phyloP scores from a whole-genome alignment of 1,140 invertebrate species.

The Calliopsis andreniformis region DNA sequence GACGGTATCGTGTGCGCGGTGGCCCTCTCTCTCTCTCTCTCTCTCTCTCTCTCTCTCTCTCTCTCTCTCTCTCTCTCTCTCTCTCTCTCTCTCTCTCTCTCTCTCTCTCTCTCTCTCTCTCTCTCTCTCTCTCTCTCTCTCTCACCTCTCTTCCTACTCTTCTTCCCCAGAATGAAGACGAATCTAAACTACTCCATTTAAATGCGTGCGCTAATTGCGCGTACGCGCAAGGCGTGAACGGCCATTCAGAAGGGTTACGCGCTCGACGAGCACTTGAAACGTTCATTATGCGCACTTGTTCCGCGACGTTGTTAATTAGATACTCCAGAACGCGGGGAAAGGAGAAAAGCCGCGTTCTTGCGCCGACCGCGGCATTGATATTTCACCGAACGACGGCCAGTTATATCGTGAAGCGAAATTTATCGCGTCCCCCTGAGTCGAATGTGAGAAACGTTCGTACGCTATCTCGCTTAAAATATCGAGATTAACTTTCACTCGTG shows the following conservation, averaged over 20 bases:
- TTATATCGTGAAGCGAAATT: constrained; percentile 29
- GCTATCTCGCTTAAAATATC: background rate
- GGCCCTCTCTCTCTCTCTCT: too few species aligned
- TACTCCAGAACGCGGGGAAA: background rate
- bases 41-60: too few species aligned
- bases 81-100: too few species aligned
- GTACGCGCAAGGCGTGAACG: constrained; percentile 54
- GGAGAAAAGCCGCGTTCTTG: constrained; percentile 15
- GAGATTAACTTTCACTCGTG: background rate
- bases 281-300: constrained; percentile 65
- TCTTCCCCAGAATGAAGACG: constrained; percentile 49
- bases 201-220: constrained; percentile 62
- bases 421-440: background rate
- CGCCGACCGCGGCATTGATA: background rate
- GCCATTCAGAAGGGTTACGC: constrained; percentile 61
- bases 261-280: constrained; percentile 51
- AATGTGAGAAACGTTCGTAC: too few species aligned
- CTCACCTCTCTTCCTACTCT: too few species aligned
- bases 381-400: constrained; percentile 8
- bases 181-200: constrained; percentile 61
- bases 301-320: constrained; percentile 63
- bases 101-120: too few species aligned
- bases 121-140: too few species aligned
- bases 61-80: too few species aligned
- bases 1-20: background rate